These are phyloP conservation scores for Ichneumon xanthorius DNA, from an alignment of 2,888 invertebrate genomes.

Conservation along the genomic window DNA sequence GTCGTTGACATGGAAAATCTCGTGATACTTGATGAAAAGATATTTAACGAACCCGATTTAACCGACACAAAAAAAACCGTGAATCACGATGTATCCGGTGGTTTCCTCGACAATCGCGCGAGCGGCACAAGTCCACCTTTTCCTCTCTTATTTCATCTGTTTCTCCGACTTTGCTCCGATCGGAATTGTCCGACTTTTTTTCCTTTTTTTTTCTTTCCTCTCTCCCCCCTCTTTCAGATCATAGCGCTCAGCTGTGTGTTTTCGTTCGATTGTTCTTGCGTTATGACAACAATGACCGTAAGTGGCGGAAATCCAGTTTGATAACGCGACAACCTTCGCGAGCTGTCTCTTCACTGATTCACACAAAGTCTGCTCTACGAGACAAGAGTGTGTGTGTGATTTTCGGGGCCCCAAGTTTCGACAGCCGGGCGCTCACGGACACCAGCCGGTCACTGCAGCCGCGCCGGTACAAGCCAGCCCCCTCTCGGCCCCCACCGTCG, in stretches of 20 bases:
- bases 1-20: slow-evolving; percentile 80
- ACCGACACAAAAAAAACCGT: too few relatives aligned
- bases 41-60: slow-evolving; percentile 1
- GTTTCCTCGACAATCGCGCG: background rate
- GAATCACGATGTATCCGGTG: background rate
- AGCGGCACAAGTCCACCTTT: background rate
- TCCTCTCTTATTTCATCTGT: slow-evolving; percentile 16
- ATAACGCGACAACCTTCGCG: slow-evolving; percentile 43
- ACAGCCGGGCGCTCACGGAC: slow-evolving; percentile 75
- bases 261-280: background rate
- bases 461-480: slow-evolving; percentile 74
- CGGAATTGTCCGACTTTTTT: background rate
- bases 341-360: slow-evolving; percentile 28
- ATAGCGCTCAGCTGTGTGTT: slow-evolving; percentile 23
- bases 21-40: slow-evolving; percentile 66
- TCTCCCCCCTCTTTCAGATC: slow-evolving; percentile 16
- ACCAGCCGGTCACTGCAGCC: slow-evolving; percentile 81
- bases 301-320: slow-evolving; percentile 19
- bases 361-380: slow-evolving; percentile 35
- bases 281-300: slow-evolving; percentile 32
- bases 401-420: slow-evolving; percentile 70
- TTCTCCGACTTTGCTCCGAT: background rate
- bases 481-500: slow-evolving; percentile 48
- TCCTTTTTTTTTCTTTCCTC: background rate
- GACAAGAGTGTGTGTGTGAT: slow-evolving; percentile 51